phyloP scores from a whole-genome alignment of 2,888 invertebrate genomes.

The Troides helena region DNA sequence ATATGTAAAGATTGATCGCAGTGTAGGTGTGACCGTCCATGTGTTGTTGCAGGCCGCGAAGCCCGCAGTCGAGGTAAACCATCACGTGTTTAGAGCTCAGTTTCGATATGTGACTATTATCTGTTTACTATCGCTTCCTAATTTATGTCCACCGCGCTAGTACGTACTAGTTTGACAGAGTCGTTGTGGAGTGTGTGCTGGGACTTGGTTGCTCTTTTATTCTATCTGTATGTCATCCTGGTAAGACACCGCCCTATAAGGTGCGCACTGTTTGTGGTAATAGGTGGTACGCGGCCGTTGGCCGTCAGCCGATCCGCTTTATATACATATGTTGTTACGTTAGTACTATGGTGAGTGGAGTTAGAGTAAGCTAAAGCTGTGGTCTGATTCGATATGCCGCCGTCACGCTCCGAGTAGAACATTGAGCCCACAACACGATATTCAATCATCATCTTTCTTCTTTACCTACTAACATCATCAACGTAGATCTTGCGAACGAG shows the following conservation, averaged over 20 bases:
- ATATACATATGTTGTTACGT: constrained; percentile 58
- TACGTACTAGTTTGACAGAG: constrained; percentile 54
- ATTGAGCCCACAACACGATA: constrained; percentile 69
- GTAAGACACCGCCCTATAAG: constrained; percentile 68
- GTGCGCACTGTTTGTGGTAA: constrained; percentile 72
- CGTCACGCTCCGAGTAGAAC: constrained; percentile 74
- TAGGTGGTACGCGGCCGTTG: constrained; percentile 53
- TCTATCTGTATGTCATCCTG: constrained; percentile 64
- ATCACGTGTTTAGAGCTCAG: constrained; percentile 54
- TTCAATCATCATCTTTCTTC: constrained; percentile 49
- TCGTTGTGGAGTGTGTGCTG: constrained; percentile 76
- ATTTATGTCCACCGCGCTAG: constrained; percentile 74
- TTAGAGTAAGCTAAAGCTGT: constrained; percentile 67
- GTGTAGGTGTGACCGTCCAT: constrained; percentile 63
- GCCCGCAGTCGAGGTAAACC: constrained; percentile 85
- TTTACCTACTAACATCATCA: constrained; percentile 66
- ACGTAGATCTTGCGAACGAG: constrained; percentile 50
- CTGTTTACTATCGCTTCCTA: constrained; percentile 75
- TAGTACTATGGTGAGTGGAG: constrained; percentile 71
- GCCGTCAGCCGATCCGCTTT: constrained; percentile 60
- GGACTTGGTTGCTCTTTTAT: constrained; percentile 75
- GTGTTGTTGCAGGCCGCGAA: constrained; percentile 85
- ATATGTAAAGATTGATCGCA: constrained; percentile 12
- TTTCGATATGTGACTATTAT: constrained; percentile 57
- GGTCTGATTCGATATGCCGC: constrained; percentile 60